phyloP scores from a whole-genome alignment of 2,797 vertebrate genomes.

The Anolis apletophallus region DNA sequence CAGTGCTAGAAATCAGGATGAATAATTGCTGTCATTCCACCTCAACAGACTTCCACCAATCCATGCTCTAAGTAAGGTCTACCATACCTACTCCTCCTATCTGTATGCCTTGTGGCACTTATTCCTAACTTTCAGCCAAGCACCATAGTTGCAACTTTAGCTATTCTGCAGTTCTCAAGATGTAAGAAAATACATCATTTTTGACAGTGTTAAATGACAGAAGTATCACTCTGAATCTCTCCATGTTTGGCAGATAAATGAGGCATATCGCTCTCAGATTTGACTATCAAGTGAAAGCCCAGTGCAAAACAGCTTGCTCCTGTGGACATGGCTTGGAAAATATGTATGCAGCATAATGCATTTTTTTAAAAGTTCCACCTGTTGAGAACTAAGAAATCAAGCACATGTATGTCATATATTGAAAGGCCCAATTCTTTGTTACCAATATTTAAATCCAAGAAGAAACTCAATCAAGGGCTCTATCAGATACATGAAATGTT shows the following conservation, averaged over 20 bases:
- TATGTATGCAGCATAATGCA: neutral
- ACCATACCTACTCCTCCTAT: neutral
- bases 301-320: constrained; percentile 44
- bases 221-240: constrained; percentile 63
- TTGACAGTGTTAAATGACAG: constrained; percentile 68
- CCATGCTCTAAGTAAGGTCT: neutral
- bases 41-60: neutral
- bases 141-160: constrained; percentile 67
- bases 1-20: neutral
- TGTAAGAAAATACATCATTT: constrained; percentile 62
- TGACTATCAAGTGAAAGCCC: constrained; percentile 49
- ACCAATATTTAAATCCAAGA: no score
- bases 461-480: neutral
- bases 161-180: constrained; percentile 54
- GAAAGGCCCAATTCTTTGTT: neutral
- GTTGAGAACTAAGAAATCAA: no score
- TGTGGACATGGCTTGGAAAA: constrained; percentile 26
- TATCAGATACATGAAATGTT: neutral
- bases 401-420: no score
- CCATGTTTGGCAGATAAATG: constrained; percentile 67
- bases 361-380: no score
- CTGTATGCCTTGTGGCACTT: constrained; percentile 58
- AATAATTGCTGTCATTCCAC: neutral
- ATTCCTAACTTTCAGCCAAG: constrained; percentile 40
- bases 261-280: constrained; percentile 58